Evolutionary conservation across 2,113 vertebrate species (phyloP), one percentile per base, ranked within the genome.

Genomic region (Thunnus maccoyii): DNA sequence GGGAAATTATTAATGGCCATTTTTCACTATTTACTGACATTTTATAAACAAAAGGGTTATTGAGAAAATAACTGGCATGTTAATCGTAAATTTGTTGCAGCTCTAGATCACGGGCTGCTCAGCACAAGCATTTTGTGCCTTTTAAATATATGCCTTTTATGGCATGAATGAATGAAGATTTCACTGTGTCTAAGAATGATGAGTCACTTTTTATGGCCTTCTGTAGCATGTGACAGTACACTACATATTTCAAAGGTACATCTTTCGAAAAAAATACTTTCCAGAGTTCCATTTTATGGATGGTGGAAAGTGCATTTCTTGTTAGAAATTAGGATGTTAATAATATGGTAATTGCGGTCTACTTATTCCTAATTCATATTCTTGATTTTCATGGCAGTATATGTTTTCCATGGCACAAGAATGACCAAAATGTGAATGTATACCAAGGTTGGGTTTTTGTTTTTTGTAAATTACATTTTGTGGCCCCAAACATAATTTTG

Each of bases 401-500:
- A 72, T 65, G 1, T 48, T 4, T 62, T 62, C 62, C 30, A 27
- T 14, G 44, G 4, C 16, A 36, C 17, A 60, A 18, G 1, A 13
- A 4, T 54, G 47, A 36, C 32, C 32, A 36, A 36, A 36, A 36
- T 36, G 36, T 46, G 20, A 70, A 57, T 20, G 3, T 36, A 17
- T 14, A 27, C 22, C 15, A 11, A 55, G 48, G 68, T 57, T 36
- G 8, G 36, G 36, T 36, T 36, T 30, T 30, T 30, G 27, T 22
- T 16, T 57, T 72, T 57, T 41, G 50, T 55, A 74, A 30, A 50
- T 36, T 55, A 20, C 3, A 41, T 71, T 62, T 32, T 60, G 36
- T 58, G 27, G 12, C 25, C 2, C 25, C 47, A 48, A 48, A 27
- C 54, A 47, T 60, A 48, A 68, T 81, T 63, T 36, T 60, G 18